Base-by-base conservation (phyloP, 1,140 invertebrate genomes). In the Apis cerana region DNA sequence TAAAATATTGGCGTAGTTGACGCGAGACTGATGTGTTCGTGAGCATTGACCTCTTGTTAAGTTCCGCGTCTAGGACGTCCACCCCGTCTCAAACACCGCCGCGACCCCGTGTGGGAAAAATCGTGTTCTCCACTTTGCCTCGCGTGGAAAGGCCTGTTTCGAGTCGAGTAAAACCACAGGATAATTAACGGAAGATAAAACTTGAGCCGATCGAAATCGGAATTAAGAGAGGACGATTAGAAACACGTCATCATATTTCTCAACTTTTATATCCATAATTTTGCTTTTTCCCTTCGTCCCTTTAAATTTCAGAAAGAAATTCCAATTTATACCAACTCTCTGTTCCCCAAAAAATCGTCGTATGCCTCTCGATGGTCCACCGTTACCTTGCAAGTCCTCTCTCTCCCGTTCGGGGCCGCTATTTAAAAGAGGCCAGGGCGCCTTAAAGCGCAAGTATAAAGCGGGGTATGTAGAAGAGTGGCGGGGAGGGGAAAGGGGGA, bases 361-460 rank as follows among this genome's bases (percentile, higher is more conserved):
- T 3, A 33, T 2, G 33, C 0, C 33, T 33, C 33, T 33, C 33
- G 33, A 33, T 33, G 33, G 33, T 3, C 33, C 33, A 27, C n/a
- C n/a, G n/a, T n/a, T 27, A 27, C 1, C 27, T 33, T 3, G 33
- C 33, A 33, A 33, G 33, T 33, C 2, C 33, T 33, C 33, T 33
- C 33, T 33, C 27, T 27, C 27, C 1, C n/a, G n/a, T n/a, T n/a
- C 70, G 86, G 67, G 19, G 11, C 54, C 43, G 85, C 90, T 91
- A 90, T 90, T 91, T 91, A 91, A 92, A 91, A 90, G 88, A 91
- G 91, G 85, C 89, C 86, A 91, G 84, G 79, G 85, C 86, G 89
- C 88, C 88, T 90, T 89, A 90, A 91, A 91, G 90, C 91, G 87
- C 88, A 88, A 90, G 90, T 90, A 91, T 91, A 91, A 91, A 91